These are phyloP conservation scores for Ispidina picta DNA, from an alignment of 2,797 vertebrate species.

Conservation along the genomic window DNA sequence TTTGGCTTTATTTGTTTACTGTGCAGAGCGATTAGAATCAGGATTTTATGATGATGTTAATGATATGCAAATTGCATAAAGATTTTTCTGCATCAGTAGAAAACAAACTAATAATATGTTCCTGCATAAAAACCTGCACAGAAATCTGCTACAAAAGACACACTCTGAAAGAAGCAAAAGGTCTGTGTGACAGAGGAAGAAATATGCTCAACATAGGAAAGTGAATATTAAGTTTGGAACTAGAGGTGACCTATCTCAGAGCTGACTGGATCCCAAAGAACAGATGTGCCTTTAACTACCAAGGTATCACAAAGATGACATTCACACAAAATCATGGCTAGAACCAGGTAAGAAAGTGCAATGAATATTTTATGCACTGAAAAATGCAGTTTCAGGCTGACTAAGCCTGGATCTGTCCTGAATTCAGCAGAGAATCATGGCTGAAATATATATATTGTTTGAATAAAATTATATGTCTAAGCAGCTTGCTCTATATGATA, in stretches of 20 bases:
- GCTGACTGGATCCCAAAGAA: neutral
- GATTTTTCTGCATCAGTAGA: conserved; percentile 49
- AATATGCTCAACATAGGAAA: neutral
- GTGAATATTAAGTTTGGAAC: neutral
- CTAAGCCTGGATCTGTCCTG: neutral
- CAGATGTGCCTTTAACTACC: neutral
- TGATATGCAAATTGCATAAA: conserved; percentile 61
- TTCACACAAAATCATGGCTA: neutral
- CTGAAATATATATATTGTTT: neutral
- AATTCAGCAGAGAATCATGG: neutral
- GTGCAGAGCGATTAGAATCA: conserved; percentile 47
- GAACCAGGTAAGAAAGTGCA: neutral
- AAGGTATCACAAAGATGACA: accelerated
- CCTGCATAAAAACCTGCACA: conserved; percentile 48
- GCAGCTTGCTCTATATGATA: neutral
- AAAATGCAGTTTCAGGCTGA: conserved; percentile 6
- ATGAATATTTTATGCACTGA: neutral
- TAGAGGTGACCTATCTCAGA: neutral
- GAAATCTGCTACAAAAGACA: conserved; percentile 31
- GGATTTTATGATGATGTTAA: conserved; percentile 61
- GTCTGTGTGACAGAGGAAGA: neutral
- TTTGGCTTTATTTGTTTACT: conserved; percentile 64
- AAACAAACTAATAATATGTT: conserved; percentile 49
- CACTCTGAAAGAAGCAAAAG: conserved; percentile 17
- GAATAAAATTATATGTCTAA: neutral